These are phyloP conservation scores for Tursiops truncatus DNA, from an alignment of 2,113 vertebrate genomes.

Conservation along the genomic window DNA sequence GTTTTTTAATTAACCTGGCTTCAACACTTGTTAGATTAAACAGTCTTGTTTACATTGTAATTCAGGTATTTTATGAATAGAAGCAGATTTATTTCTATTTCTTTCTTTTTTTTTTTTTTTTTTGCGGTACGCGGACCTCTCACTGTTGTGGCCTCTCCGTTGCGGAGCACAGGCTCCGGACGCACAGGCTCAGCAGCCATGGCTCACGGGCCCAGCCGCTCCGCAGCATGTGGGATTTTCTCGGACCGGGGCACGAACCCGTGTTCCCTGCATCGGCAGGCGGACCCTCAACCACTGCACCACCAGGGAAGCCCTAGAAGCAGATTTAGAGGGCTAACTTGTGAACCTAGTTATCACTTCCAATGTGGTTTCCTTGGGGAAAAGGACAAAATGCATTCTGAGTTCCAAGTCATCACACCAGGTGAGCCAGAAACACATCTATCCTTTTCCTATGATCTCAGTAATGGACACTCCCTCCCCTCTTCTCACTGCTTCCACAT, in stretches of 20 bases:
- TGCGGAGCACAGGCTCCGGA: too few relatives aligned
- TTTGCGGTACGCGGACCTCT: too few relatives aligned
- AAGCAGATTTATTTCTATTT: too few relatives aligned
- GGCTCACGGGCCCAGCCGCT: too few relatives aligned
- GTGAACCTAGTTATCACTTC: background rate
- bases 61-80: background rate
- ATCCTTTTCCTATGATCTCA: background rate
- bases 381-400: background rate
- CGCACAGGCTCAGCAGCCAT: too few relatives aligned
- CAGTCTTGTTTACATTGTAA: background rate
- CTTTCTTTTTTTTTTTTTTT: too few relatives aligned
- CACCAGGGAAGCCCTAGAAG: too few relatives aligned
- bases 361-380: background rate
- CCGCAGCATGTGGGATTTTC: too few relatives aligned
- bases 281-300: too few relatives aligned
- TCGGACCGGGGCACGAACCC: too few relatives aligned
- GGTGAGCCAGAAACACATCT: background rate
- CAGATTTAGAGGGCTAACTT: background rate
- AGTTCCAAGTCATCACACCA: background rate
- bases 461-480: rapidly evolving
- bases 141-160: too few relatives aligned
- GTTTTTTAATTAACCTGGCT: background rate
- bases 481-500: background rate
- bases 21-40: background rate
- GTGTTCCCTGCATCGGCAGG: too few relatives aligned